These are phyloP conservation scores for Tricholauxania praeusta DNA, from an alignment of 2,888 invertebrate species.

Conservation along the genomic window DNA sequence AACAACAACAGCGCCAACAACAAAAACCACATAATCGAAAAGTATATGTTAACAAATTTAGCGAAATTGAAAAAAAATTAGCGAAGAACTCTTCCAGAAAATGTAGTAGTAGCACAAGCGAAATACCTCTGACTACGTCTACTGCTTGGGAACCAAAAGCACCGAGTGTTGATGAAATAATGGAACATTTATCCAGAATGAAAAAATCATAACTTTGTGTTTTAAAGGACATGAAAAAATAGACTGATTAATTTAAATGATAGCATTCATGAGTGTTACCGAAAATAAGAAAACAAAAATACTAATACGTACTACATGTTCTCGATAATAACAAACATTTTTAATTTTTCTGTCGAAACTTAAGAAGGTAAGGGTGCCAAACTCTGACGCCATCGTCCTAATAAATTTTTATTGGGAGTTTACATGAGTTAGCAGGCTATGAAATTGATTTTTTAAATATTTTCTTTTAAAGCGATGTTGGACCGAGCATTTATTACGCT, in stretches of 20 bases:
- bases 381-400: background rate
- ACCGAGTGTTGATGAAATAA: conserved; percentile 34
- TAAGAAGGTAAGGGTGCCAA: background rate
- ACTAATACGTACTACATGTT: no score
- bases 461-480: no score
- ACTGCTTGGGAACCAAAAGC: conserved; percentile 38
- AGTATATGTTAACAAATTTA: conserved; percentile 36
- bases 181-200: conserved; percentile 28
- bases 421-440: no score
- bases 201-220: conserved; percentile 17
- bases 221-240: background rate
- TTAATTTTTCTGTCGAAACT: no score
- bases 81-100: background rate
- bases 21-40: conserved; percentile 4
- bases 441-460: no score
- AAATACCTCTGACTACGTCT: conserved; percentile 21
- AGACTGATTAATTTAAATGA: no score
- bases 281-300: background rate
- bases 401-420: no score
- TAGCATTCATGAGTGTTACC: background rate
- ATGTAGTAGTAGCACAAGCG: background rate
- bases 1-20: background rate
- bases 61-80: conserved; percentile 33
- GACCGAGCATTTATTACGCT: no score
- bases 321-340: no score